Conservation (phyloP, 2,888 invertebrate species). For the Caenorhabditis macrosperma region DNA sequence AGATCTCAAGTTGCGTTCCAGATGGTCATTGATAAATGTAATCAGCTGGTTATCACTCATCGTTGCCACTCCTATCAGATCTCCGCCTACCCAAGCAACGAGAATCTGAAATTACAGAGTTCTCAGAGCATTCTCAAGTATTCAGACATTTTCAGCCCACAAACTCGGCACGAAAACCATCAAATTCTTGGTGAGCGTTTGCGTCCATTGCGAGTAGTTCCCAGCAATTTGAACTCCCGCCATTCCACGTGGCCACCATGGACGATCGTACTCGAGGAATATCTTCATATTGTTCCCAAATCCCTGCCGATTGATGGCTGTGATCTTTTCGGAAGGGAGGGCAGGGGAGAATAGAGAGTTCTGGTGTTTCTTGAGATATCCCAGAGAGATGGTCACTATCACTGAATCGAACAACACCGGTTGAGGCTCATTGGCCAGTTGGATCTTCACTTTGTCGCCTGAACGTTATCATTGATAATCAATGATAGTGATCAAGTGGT, state of each 20-base stretch:
- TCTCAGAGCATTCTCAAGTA: no score
- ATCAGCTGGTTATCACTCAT: slow-evolving; percentile 21
- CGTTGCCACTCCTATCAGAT: slow-evolving; percentile 26
- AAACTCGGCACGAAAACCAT: slow-evolving; percentile 64
- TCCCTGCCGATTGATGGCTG: slow-evolving; percentile 65
- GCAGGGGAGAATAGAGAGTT: slow-evolving; percentile 63
- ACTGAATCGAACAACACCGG: slow-evolving; percentile 62
- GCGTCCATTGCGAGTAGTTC: no score
- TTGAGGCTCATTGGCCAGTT: slow-evolving; percentile 3
- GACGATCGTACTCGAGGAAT: slow-evolving; percentile 69
- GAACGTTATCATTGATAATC: no score
- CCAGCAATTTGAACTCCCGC: slow-evolving; percentile 43
- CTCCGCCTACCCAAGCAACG: slow-evolving; percentile 68
- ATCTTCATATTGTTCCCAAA: slow-evolving; percentile 70
- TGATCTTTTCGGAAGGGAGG: slow-evolving; percentile 56
- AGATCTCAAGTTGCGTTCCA: neutral
- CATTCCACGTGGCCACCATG: slow-evolving; percentile 67
- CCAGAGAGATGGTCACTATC: slow-evolving; percentile 72
- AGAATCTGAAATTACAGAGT: slow-evolving; percentile 59
- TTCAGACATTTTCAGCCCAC: slow-evolving; percentile 54
- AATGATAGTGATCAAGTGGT: no score
- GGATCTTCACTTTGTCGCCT: slow-evolving; percentile 11
- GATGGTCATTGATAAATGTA: slow-evolving; percentile 1
- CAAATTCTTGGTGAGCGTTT: slow-evolving; percentile 41
- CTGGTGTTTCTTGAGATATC: slow-evolving; percentile 66